phyloP scores from a whole-genome alignment of 2,797 vertebrate species.

The Toxotes lorentzi region DNA sequence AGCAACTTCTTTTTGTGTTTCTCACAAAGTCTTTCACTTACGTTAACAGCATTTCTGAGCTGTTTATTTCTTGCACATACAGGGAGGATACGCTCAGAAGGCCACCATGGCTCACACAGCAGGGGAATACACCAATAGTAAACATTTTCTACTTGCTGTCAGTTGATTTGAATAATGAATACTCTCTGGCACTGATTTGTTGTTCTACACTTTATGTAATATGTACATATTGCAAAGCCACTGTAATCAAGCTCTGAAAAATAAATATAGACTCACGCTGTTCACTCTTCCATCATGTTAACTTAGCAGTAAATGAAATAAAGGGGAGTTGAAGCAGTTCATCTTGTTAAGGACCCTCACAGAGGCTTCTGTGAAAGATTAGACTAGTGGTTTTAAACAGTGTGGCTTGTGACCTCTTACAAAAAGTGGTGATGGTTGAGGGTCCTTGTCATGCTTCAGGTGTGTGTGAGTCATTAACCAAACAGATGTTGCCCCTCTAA shows the following conservation, averaged over 20 bases:
- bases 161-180: conserved; percentile 18
- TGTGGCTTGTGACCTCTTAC: no score
- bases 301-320: conserved; percentile 13
- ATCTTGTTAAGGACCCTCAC: conserved; percentile 11
- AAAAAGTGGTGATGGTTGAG: no score
- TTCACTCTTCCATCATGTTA: conserved; percentile 9
- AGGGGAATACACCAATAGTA: conserved; percentile 23
- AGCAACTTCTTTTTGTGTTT: conserved; percentile 8
- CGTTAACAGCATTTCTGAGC: not conserved
- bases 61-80: conserved; percentile 21
- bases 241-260: conserved; percentile 18
- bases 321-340: conserved; percentile 8
- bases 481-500: no score
- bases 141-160: conserved; percentile 12
- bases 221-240: not conserved
- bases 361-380: no score
- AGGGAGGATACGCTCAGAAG: not conserved
- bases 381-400: no score
- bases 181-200: conserved; percentile 9
- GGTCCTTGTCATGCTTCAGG: no score
- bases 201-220: not conserved
- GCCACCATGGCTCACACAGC: conserved; percentile 6
- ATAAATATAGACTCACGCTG: not conserved
- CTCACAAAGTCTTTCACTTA: no score
- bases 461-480: no score